Conservation (phyloP, 1,140 invertebrate genomes). For the Artemia franciscana region DNA sequence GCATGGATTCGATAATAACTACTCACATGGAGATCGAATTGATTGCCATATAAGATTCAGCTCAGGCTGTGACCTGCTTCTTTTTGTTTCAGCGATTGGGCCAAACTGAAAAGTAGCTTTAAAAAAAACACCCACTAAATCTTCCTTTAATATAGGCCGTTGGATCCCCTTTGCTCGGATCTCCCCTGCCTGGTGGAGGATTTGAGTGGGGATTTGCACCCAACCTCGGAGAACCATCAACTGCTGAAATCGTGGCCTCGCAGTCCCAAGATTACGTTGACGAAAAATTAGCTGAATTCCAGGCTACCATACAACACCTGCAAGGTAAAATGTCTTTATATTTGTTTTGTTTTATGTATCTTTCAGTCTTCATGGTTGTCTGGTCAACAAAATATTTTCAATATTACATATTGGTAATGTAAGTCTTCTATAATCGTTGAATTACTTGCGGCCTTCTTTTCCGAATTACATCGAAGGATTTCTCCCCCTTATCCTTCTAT, state of each 20-base stretch:
- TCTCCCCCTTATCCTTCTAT: too few relatives aligned
- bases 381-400: too few relatives aligned
- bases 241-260: conserved; percentile 69
- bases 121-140: neutral
- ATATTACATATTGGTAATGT: too few relatives aligned
- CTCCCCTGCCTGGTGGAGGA: conserved; percentile 6
- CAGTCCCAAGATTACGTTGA: conserved; percentile 84
- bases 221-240: conserved; percentile 46
- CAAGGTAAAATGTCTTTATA: conserved; percentile 52
- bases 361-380: too few relatives aligned
- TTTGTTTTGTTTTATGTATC: too few relatives aligned
- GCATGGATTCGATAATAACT: neutral
- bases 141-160: conserved; percentile 7
- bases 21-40: neutral
- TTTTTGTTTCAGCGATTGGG: neutral
- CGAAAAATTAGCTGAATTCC: conserved; percentile 75
- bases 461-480: too few relatives aligned
- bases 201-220: conserved; percentile 11
- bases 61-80: neutral
- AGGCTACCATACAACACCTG: conserved; percentile 64
- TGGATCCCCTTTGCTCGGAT: neutral
- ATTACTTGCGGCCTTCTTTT: too few relatives aligned
- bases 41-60: neutral
- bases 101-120: neutral
- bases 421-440: too few relatives aligned